Conservation (phyloP, 2,888 invertebrate genomes). For the Caenorhabditis sinica region DNA sequence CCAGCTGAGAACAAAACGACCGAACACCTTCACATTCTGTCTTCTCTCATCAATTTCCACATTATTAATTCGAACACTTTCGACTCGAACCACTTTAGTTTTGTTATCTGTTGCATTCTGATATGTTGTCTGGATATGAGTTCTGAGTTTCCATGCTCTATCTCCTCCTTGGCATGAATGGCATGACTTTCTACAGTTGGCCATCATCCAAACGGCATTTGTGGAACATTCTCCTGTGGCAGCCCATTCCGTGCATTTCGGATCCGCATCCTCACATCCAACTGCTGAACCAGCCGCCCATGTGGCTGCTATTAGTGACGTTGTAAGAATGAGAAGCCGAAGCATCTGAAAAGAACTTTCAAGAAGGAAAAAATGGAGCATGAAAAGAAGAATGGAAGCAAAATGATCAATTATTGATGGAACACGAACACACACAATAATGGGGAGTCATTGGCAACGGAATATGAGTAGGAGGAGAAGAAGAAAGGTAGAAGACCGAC, state of each 20-base stretch:
- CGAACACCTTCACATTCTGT: conserved; percentile 81
- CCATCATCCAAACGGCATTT: conserved; percentile 84
- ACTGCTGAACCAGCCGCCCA: conserved; percentile 33
- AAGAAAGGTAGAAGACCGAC: conserved; percentile 30
- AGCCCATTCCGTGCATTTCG: conserved; percentile 83
- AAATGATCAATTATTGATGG: conserved; percentile 50
- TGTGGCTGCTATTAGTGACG: conserved; percentile 40
- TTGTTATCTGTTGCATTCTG: conserved; percentile 76
- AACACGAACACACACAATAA: conserved; percentile 43
- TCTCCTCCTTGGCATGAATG: conserved; percentile 84
- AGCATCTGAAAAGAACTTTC: conserved; percentile 53
- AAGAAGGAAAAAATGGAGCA: neutral
- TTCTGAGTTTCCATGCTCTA: conserved; percentile 82
- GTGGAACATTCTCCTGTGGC: conserved; percentile 82
- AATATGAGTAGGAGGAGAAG: conserved; percentile 33
- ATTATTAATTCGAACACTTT: conserved; percentile 82
- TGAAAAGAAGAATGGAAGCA: conserved; percentile 26
- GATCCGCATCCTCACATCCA: conserved; percentile 82
- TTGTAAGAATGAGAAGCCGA: conserved; percentile 64
- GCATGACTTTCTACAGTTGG: conserved; percentile 83
- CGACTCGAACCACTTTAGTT: conserved; percentile 77
- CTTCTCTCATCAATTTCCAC: conserved; percentile 82
- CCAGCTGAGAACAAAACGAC: conserved; percentile 83
- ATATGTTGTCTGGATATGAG: conserved; percentile 79
- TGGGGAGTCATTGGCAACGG: conserved; percentile 50